Evolutionary conservation across 2,888 invertebrate species (phyloP).

Genomic region (Drosophila histrio): DNA sequence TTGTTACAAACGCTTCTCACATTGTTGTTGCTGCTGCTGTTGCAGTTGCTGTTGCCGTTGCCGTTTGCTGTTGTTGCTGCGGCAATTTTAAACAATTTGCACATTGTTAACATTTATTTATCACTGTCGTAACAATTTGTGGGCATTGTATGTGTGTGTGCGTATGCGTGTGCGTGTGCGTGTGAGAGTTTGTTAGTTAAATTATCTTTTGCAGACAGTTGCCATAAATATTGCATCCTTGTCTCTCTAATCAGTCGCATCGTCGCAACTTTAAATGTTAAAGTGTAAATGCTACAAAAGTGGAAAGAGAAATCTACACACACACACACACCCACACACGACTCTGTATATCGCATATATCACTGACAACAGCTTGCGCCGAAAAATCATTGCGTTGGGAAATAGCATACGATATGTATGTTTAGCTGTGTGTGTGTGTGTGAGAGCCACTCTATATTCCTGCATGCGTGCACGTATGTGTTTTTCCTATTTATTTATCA

Average conservation of each 20-base stretch:
- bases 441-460: constrained; percentile 11
- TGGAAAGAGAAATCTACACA: background rate
- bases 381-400: constrained; percentile 60
- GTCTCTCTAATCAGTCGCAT: constrained; percentile 38
- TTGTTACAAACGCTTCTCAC: constrained; percentile 52
- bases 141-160: constrained; percentile 23
- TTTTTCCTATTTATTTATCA: constrained; percentile 68
- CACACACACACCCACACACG: constrained; percentile 1
- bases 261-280: constrained; percentile 43
- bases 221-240: constrained; percentile 50
- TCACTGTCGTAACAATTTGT: constrained; percentile 66
- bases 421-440: background rate
- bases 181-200: constrained; percentile 51
- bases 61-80: constrained; percentile 58
- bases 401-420: constrained; percentile 25
- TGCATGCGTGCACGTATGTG: constrained; percentile 16
- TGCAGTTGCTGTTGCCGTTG: constrained; percentile 19
- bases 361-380: constrained; percentile 59
- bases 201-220: constrained; percentile 50
- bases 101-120: constrained; percentile 74
- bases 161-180: constrained; percentile 15
- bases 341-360: constrained; percentile 39
- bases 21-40: constrained; percentile 24
- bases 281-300: constrained; percentile 27
- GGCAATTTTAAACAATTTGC: constrained; percentile 68